Percentiles rank a stretch among this genome's conserved stretches.
phyloP scores from a whole-genome alignment of 2,797 vertebrate species.

The Rhinoraja longicauda region DNA sequence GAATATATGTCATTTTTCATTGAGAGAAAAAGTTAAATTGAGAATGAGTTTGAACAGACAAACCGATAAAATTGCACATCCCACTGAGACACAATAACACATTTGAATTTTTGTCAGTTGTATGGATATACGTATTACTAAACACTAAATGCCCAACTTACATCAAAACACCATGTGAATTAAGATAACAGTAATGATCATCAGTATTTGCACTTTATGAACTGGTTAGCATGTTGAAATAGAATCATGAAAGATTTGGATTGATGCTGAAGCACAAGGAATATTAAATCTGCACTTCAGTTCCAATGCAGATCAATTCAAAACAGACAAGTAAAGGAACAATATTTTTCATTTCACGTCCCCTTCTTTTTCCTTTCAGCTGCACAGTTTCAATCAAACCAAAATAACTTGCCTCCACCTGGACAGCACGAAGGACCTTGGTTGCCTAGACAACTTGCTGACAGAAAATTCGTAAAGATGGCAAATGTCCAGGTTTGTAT shows the following conservation, averaged over 20 bases:
- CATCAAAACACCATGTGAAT: conserved; percentile 6
- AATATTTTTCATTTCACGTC: conserved; percentile 52
- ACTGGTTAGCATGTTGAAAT: conserved; percentile 60
- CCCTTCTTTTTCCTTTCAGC: conserved; percentile 48
- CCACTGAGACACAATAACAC: not conserved
- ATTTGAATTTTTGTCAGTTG: not conserved
- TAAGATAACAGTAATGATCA: conserved; percentile 47
- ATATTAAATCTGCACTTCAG: conserved; percentile 45
- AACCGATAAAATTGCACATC: not conserved
- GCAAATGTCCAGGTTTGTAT: conserved; percentile 54
- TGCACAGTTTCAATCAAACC: conserved; percentile 51
- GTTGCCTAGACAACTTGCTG: conserved; percentile 58
- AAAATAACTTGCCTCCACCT: conserved; percentile 57
- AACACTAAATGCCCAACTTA: not conserved
- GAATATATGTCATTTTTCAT: not conserved
- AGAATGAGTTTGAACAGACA: not conserved
- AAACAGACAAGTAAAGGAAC: conserved; percentile 52
- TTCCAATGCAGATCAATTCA: conserved; percentile 52
- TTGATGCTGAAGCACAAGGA: conserved; percentile 47
- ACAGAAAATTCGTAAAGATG: conserved; percentile 52
- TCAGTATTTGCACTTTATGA: not conserved
- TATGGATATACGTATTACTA: not conserved
- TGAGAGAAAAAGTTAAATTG: not conserved
- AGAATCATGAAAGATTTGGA: conserved; percentile 52
- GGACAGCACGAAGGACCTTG: conserved; percentile 49